Percentiles rank a stretch among this genome's conserved stretches.
These are phyloP conservation scores for Elephas maximus DNA, from an alignment of 2,113 vertebrate species.

Conservation along the genomic window DNA sequence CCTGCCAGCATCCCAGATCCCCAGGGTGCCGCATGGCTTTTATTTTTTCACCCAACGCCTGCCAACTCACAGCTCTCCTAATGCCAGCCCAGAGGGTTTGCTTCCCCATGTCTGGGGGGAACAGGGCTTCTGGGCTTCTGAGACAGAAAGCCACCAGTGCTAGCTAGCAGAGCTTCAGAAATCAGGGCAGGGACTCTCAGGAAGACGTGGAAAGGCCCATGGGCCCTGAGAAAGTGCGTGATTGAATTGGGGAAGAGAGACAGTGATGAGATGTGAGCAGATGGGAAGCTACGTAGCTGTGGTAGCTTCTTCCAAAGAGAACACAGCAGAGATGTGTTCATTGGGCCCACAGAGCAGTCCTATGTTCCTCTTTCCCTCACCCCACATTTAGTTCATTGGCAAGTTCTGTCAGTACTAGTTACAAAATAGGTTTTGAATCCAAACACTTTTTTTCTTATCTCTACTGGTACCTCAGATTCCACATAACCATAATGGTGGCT, in stretches of 20 bases:
- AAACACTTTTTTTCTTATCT: not conserved
- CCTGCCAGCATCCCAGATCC: constrained; percentile 14
- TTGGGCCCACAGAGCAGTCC: not conserved
- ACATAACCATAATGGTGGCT: not conserved
- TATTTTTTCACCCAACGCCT: constrained; percentile 65
- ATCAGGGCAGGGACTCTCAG: not conserved
- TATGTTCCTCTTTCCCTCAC: not conserved
- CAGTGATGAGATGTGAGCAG: not conserved
- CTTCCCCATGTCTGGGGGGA: not conserved
- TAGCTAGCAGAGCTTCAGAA: not conserved
- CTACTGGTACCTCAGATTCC: not conserved
- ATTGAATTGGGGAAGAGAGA: not conserved
- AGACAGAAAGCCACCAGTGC: not conserved
- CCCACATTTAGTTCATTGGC: not conserved
- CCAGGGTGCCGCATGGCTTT: constrained; percentile 3
- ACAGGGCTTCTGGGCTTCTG: constrained; percentile 31
- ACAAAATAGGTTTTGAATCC: not conserved
- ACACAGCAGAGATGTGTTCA: constrained; percentile 55
- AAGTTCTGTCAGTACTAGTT: not conserved
- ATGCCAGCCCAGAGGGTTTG: not conserved
- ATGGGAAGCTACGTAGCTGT: constrained; percentile 61
- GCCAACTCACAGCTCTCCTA: not conserved
- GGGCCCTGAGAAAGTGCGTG: not conserved
- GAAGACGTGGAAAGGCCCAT: not conserved
- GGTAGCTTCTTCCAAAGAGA: constrained; percentile 64